These are phyloP conservation scores for Tokudaia tokunoshimensis DNA, from an alignment of 2,797 vertebrate species.

Conservation along the genomic window DNA sequence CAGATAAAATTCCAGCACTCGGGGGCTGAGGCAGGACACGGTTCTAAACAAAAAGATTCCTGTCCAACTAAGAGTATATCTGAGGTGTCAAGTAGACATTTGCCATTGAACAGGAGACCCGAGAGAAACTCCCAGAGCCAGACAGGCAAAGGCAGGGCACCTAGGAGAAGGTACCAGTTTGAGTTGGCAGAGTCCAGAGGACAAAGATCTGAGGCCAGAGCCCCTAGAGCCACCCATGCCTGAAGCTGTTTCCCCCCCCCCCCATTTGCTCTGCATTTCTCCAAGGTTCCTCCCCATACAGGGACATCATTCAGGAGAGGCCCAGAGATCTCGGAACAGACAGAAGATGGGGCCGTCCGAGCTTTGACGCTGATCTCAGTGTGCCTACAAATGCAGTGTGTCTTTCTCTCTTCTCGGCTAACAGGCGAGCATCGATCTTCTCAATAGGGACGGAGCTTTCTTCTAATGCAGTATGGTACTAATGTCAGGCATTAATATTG, in stretches of 20 bases:
- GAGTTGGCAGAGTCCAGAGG: not conserved
- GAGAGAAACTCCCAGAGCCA: not conserved
- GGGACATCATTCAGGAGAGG: not conserved
- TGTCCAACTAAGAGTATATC: not conserved
- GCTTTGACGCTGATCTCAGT: not conserved
- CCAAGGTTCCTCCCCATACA: not conserved
- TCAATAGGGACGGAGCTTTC: not conserved
- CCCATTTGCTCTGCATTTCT: not conserved
- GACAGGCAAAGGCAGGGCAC: too few relatives aligned
- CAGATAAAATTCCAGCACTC: not conserved
- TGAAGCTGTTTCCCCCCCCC: not conserved
- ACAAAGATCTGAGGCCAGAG: not conserved
- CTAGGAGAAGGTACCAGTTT: not conserved
- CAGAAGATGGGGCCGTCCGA: not conserved
- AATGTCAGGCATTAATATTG: not conserved
- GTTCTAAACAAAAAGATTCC: not conserved
- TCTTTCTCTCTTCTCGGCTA: not conserved
- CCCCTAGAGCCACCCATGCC: not conserved
- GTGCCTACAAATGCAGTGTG: not conserved
- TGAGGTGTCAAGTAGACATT: not conserved
- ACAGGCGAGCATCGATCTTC: not conserved
- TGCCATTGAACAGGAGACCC: accelerated
- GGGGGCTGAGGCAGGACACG: not conserved
- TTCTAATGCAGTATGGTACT: not conserved
- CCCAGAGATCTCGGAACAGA: not conserved